phyloP scores from a whole-genome alignment of 2,888 invertebrate genomes.

The Conomelus anceps region DNA sequence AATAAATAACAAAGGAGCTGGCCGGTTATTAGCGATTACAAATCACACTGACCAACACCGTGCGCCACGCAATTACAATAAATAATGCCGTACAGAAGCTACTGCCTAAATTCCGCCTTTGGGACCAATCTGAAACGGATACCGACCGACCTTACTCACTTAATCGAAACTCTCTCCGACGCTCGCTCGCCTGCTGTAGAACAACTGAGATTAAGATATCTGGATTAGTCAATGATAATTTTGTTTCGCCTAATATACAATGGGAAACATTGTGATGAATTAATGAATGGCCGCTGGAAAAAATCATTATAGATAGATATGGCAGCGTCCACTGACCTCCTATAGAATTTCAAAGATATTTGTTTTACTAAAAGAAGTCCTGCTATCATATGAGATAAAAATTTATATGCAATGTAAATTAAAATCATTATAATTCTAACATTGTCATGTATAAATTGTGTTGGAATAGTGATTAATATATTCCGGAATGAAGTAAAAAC shows the following conservation, averaged over 20 bases:
- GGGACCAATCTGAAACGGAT: not conserved
- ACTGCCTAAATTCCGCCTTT: not conserved
- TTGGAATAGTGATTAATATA: too few species aligned
- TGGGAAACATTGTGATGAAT: not conserved
- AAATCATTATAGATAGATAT: too few species aligned
- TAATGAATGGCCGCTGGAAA: not conserved
- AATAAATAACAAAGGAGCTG: conserved; percentile 7
- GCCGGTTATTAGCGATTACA: conserved; percentile 13
- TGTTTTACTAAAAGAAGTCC: too few species aligned
- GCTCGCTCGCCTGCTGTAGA: not conserved
- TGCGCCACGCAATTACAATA: conserved; percentile 2
- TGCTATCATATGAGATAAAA: too few species aligned
- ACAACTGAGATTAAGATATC: not conserved
- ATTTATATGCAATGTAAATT: too few species aligned
- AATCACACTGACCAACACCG: conserved; percentile 3
- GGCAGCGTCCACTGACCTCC: too few species aligned
- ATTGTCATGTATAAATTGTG: too few species aligned
- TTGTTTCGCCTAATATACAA: not conserved
- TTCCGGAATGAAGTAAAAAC: too few species aligned
- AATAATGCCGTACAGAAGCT: not conserved
- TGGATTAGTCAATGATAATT: not conserved
- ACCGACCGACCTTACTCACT: not conserved
- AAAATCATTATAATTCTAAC: too few species aligned
- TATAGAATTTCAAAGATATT: too few species aligned
- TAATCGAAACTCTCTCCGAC: not conserved